phyloP scores from a whole-genome alignment of 2,797 vertebrate species.

The Bucorvus abyssinicus region DNA sequence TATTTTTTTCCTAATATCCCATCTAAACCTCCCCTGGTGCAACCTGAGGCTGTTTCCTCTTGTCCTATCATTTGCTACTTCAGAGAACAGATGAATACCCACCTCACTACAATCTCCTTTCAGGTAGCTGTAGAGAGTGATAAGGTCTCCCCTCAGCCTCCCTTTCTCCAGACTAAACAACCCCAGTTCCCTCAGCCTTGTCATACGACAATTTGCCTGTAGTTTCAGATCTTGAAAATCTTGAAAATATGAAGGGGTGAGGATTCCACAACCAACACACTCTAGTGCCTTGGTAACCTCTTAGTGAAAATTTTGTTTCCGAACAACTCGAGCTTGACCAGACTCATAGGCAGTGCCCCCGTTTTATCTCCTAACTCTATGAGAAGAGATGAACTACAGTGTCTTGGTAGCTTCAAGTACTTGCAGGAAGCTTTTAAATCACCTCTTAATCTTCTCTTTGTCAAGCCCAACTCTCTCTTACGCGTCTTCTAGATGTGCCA shows the following conservation, averaged over 20 bases:
- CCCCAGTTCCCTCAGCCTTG: not conserved
- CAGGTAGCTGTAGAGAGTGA: not conserved
- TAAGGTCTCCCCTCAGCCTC: not conserved
- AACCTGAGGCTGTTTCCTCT: not conserved
- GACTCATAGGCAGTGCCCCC: not conserved
- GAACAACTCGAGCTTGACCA: not conserved
- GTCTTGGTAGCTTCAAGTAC: not conserved
- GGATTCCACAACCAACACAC: not conserved
- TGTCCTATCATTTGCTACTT: not conserved
- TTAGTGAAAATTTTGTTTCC: not conserved
- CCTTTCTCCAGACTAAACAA: not conserved
- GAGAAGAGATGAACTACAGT: not conserved
- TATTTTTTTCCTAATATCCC: not conserved
- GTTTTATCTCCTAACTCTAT: not conserved
- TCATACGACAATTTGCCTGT: not conserved
- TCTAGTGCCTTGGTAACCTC: not conserved
- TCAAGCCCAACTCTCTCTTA: not conserved
- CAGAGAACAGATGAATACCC: not conserved
- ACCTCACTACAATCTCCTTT: not conserved
- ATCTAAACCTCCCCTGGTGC: no score
- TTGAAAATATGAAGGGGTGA: not conserved
- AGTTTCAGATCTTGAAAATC: not conserved
- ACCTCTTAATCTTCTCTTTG: not conserved
- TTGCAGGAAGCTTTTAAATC: not conserved
- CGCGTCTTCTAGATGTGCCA: not conserved